Conservation (phyloP, 2,113 vertebrate genomes). For the Pseudolaguvia tuberculata region DNA sequence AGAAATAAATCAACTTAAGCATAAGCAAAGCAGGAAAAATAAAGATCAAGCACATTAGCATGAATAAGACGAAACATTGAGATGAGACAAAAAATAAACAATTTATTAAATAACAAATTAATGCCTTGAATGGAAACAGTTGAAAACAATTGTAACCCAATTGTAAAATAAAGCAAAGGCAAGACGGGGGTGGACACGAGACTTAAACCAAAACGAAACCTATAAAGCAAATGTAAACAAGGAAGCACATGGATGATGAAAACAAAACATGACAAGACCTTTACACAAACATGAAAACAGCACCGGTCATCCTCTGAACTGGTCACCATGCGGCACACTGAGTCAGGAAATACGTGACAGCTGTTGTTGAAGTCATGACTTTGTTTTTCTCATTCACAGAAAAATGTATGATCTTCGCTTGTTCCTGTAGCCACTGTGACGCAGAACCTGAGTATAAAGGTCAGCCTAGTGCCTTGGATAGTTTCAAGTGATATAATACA, state of each 20-base stretch:
- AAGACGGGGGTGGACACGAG: background rate
- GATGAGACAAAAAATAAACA: background rate
- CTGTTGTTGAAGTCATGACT: background rate
- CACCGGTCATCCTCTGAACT: constrained; percentile 5
- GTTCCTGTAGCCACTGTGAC: background rate
- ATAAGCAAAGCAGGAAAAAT: background rate
- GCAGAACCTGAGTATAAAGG: background rate
- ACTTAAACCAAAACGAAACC: background rate
- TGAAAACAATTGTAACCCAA: background rate
- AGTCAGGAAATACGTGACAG: constrained; percentile 12
- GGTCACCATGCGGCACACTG: background rate
- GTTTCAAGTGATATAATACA: too few relatives aligned
- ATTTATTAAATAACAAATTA: background rate
- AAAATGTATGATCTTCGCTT: background rate
- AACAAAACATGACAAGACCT: constrained; percentile 1
- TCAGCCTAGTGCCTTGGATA: too few relatives aligned
- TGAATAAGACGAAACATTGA: background rate
- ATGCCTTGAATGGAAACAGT: background rate
- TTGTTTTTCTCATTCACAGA: background rate
- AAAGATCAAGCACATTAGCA: background rate
- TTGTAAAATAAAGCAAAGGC: background rate
- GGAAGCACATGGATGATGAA: constrained; percentile 4
- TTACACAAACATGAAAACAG: constrained; percentile 18
- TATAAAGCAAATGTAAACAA: constrained; percentile 22
- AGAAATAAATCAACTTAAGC: background rate